These are phyloP conservation scores for Colistium nudipinnis DNA, from an alignment of 2,113 vertebrate genomes.

Conservation along the genomic window DNA sequence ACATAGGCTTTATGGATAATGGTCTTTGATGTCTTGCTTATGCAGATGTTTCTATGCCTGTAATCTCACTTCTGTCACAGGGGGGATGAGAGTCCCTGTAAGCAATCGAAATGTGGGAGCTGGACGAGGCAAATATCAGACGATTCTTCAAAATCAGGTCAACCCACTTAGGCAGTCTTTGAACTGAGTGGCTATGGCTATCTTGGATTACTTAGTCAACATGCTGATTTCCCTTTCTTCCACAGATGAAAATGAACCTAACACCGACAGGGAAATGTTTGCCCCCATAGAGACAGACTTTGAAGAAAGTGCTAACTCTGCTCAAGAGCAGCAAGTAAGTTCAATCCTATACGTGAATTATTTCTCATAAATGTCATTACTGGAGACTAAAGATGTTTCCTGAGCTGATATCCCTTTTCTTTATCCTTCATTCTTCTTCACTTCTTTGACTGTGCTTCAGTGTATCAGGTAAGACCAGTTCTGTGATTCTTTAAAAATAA, in stretches of 20 bases:
- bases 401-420: neutral
- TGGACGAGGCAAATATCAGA: neutral
- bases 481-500: neutral
- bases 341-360: neutral
- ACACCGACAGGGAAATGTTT: neutral
- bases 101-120: fast-evolving
- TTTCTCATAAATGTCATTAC: neutral
- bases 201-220: neutral
- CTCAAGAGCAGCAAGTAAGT: slow-evolving; percentile 30
- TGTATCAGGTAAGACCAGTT: slow-evolving; percentile 31
- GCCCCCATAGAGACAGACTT: slow-evolving; percentile 63
- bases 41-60: neutral
- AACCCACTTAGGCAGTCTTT: neutral
- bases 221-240: neutral
- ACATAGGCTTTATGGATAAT: neutral
- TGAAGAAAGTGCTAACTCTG: slow-evolving; percentile 35
- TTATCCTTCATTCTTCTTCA: neutral
- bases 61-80: slow-evolving; percentile 25
- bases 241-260: slow-evolving; percentile 3
- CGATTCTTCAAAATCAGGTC: slow-evolving; percentile 53
- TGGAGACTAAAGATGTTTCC: neutral
- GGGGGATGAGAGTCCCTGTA: neutral
- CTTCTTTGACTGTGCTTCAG: neutral
- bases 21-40: neutral
- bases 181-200: neutral